Conservation (phyloP, 2,888 invertebrate species). For the Cheilosia pagana region DNA sequence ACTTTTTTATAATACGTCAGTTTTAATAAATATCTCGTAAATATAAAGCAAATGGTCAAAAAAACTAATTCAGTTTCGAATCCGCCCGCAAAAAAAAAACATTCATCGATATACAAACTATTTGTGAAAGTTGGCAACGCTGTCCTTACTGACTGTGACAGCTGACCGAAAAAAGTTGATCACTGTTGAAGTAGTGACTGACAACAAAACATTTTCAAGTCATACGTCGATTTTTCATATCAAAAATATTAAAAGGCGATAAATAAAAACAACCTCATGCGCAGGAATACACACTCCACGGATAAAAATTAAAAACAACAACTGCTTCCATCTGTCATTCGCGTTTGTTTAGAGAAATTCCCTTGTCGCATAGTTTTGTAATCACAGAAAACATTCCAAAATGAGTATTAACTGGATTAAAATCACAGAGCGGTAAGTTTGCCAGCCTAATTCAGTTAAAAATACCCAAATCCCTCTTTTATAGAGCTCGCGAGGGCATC, state of each 20-base stretch:
- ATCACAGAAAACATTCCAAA: conserved; percentile 25
- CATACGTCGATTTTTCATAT: no score
- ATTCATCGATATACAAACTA: no score
- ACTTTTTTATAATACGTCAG: no score
- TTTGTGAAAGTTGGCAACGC: no score
- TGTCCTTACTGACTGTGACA: no score
- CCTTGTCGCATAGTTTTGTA: neutral
- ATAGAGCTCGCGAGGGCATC: conserved; percentile 82
- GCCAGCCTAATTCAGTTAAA: neutral
- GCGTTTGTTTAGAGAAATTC: conserved; percentile 36
- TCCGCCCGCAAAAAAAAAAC: no score
- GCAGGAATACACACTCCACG: neutral
- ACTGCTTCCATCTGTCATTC: neutral
- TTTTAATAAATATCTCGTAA: no score
- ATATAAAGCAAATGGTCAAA: no score
- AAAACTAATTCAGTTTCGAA: no score
- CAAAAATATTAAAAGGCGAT: neutral
- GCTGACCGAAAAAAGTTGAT: no score
- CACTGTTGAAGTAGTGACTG: neutral
- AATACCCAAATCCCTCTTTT: neutral
- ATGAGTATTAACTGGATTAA: conserved; percentile 81
- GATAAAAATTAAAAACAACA: neutral
- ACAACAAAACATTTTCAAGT: neutral
- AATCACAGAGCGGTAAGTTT: conserved; percentile 79
- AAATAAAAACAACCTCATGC: neutral